phyloP scores from a whole-genome alignment of 2,113 vertebrate genomes.

The Saccopteryx leptura region DNA sequence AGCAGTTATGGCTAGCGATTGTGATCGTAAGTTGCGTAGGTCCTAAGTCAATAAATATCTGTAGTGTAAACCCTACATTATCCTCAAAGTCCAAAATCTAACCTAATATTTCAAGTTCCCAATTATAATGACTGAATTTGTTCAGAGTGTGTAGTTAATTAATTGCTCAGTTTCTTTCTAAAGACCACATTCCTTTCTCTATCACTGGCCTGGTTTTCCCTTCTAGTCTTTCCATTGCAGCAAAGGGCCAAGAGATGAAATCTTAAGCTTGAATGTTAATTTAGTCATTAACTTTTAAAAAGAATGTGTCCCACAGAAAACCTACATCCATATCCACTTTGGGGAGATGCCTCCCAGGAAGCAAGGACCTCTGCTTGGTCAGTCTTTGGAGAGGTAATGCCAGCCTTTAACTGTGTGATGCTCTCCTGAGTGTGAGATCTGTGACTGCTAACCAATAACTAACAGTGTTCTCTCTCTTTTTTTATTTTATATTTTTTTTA shows the following conservation, averaged over 20 bases:
- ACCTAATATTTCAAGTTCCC: not conserved
- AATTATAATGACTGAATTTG: not conserved
- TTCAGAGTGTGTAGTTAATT: not conserved
- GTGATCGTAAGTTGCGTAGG: too few relatives aligned
- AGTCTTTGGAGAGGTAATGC: fast-evolving
- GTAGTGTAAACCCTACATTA: not conserved
- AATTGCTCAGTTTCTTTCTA: not conserved
- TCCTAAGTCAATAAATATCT: too few relatives aligned
- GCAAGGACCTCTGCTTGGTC: not conserved
- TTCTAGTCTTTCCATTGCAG: not conserved
- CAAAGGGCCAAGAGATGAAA: not conserved
- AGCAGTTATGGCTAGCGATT: too few relatives aligned
- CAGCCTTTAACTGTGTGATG: not conserved
- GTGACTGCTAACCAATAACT: not conserved
- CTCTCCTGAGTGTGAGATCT: not conserved
- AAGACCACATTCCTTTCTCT: not conserved
- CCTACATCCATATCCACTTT: not conserved
- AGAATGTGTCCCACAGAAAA: not conserved
- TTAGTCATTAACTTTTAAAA: not conserved
- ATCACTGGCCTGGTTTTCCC: not conserved
- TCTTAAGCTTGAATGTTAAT: not conserved
- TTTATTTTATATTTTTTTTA: too few relatives aligned
- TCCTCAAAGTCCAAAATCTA: conserved; percentile 28
- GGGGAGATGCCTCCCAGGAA: not conserved
- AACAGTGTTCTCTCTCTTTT: not conserved